Percentiles rank a stretch among this genome's conserved stretches.
Evolutionary conservation across 2,888 invertebrate species (phyloP).

Genomic region (Dendrolimus pini): DNA sequence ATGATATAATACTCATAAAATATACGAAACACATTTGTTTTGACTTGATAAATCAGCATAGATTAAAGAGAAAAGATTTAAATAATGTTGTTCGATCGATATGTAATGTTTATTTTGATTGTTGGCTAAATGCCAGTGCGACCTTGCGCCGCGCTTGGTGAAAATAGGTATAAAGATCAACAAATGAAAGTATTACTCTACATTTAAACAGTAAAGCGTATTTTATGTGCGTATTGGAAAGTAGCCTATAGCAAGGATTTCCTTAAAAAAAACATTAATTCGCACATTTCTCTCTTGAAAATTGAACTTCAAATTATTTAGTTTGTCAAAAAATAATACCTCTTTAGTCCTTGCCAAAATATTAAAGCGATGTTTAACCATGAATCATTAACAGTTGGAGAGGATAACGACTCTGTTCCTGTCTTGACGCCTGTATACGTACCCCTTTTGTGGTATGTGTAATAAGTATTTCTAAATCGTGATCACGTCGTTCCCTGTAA

Average conservation of each 20-base stretch:
- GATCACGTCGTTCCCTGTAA: background rate
- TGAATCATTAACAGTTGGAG: no score
- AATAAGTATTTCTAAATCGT: background rate
- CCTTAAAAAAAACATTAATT: no score
- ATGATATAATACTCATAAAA: slow-evolving; percentile 6
- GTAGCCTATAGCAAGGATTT: background rate
- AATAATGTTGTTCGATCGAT: background rate
- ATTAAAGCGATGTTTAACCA: no score
- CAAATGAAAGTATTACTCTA: slow-evolving; percentile 3
- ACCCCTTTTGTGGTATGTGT: background rate
- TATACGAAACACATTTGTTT: slow-evolving; percentile 6
- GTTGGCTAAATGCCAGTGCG: slow-evolving; percentile 41
- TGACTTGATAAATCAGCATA: background rate
- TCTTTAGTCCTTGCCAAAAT: no score
- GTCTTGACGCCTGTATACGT: background rate
- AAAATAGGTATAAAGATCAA: slow-evolving; percentile 20
- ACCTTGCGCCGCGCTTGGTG: slow-evolving; percentile 37
- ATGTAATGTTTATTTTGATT: slow-evolving; percentile 28
- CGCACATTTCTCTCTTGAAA: no score
- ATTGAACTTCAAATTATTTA: no score
- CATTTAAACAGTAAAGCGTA: slow-evolving; percentile 3
- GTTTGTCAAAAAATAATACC: no score
- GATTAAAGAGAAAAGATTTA: background rate
- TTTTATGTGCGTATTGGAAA: background rate
- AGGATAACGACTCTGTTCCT: background rate